Conservation (phyloP, 2,888 invertebrate species). For the Andrena marginata region DNA sequence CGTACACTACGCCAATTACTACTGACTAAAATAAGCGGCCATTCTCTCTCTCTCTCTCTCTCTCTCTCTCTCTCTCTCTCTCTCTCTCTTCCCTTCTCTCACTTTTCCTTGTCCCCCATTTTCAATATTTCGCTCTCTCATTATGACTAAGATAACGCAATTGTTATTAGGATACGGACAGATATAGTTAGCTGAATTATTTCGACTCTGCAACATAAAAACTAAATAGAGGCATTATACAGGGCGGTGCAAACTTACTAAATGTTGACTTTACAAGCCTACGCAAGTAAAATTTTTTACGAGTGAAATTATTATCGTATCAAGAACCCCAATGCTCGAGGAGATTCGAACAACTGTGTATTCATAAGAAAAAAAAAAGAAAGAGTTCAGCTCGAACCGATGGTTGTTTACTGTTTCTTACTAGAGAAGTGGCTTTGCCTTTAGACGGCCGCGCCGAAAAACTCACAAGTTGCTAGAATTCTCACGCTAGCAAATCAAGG, state of each 20-base stretch:
- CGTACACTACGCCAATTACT: conserved; percentile 77
- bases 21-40: conserved; percentile 67
- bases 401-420: background rate
- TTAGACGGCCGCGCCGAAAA: background rate
- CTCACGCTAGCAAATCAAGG: background rate
- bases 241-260: conserved; percentile 19
- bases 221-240: conserved; percentile 5
- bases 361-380: background rate
- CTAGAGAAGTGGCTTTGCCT: background rate
- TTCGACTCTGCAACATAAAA: conserved; percentile 32
- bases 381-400: too few relatives aligned
- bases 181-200: conserved; percentile 39
- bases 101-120: background rate
- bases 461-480: conserved; percentile 2
- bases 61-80: background rate
- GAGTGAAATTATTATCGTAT: conserved; percentile 3
- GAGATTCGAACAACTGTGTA: conserved; percentile 13
- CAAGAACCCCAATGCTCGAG: background rate
- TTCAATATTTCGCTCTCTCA: background rate
- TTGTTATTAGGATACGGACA: conserved; percentile 31
- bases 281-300: conserved; percentile 25
- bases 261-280: conserved; percentile 25
- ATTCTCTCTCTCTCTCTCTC: conserved; percentile 10
- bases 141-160: conserved; percentile 27
- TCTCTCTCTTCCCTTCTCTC: background rate